Conservation (phyloP, 53 echinoderm and acorn worm species). For the Zoroaster sp. region DNA sequence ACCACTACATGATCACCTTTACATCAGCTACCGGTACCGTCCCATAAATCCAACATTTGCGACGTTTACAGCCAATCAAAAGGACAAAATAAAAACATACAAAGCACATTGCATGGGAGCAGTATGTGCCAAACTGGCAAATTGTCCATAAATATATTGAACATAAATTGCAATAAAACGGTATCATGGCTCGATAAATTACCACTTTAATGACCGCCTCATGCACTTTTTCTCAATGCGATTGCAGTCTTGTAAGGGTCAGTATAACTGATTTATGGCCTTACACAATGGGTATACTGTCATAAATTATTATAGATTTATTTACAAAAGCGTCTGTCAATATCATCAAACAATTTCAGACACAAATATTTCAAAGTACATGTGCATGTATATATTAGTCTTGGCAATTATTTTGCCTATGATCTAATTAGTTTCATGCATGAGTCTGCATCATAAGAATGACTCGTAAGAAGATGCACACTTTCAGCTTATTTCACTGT, state of each 20-base stretch:
- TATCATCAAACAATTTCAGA: slow-evolving; percentile 23
- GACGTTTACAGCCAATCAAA: slow-evolving; percentile 21
- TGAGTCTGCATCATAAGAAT: too few species aligned
- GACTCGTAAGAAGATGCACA: too few species aligned
- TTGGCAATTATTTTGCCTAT: background rate
- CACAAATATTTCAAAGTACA: background rate
- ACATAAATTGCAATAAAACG: slow-evolving; percentile 42
- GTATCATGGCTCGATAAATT: background rate
- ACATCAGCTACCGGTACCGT: background rate
- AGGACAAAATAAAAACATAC: background rate
- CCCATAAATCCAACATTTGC: background rate
- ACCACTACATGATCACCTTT: too few species aligned
- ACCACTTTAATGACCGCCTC: background rate
- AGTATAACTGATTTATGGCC: slow-evolving; percentile 13
- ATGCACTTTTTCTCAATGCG: background rate
- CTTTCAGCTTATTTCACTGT: too few species aligned
- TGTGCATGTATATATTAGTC: background rate
- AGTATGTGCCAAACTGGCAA: slow-evolving; percentile 20
- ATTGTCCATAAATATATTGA: slow-evolving; percentile 36
- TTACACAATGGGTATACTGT: background rate
- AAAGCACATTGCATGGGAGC: background rate
- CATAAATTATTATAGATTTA: background rate
- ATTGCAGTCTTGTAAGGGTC: background rate
- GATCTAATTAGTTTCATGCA: too few species aligned
- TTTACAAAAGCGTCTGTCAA: slow-evolving; percentile 15